Conservation (phyloP, 2,797 vertebrate species). For the Parauchenoglanis ngamensis region DNA sequence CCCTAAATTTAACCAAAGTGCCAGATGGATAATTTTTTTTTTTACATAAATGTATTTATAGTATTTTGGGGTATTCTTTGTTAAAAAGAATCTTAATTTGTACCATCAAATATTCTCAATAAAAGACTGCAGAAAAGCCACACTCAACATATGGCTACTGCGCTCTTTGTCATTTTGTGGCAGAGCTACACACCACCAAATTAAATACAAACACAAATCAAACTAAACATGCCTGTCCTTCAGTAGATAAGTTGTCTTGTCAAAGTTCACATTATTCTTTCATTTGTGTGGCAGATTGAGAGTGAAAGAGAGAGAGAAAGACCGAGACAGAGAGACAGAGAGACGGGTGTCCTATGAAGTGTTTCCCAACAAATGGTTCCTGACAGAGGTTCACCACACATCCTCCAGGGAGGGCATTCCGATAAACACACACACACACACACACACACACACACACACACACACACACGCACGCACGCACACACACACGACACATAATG, state of each 20-base stretch:
- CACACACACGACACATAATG: neutral
- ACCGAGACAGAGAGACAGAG: neutral
- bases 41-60: neutral
- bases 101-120: neutral
- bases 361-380: conserved; percentile 14
- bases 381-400: conserved; percentile 47
- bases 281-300: neutral
- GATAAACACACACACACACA: conserved; percentile 33
- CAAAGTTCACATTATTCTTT: neutral
- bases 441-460: conserved; percentile 29
- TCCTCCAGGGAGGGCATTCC: conserved; percentile 37
- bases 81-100: neutral
- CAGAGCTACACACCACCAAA: neutral
- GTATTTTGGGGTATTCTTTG: no score
- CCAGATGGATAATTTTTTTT: neutral
- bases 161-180: neutral
- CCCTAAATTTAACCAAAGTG: neutral
- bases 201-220: neutral
- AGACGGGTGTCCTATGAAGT: conserved; percentile 47
- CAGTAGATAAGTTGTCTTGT: neutral
- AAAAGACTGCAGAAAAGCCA: neutral
- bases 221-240: neutral
- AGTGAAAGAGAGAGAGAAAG: neutral
- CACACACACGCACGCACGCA: neutral
- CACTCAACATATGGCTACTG: neutral